Evolutionary conservation across 2,113 vertebrate genomes (phyloP), one percentile per base, ranked within the genome.

Genomic region (Prochilodus magdalenae): DNA sequence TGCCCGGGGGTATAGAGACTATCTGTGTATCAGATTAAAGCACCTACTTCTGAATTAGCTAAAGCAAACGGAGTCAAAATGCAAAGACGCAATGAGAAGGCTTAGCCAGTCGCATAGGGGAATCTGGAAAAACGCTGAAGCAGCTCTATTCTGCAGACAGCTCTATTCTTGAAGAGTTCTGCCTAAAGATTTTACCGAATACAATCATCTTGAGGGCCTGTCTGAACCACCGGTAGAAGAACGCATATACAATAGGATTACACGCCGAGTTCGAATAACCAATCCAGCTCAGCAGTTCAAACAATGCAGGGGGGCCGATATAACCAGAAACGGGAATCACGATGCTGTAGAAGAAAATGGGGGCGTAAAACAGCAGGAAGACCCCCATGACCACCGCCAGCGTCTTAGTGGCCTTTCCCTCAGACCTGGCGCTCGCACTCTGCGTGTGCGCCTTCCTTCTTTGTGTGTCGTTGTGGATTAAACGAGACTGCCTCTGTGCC

Each of bases 211-310:
- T 95, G 77, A 96, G 69, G 22, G 95, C 95, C 76, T 63, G 93
- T 79, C 92, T 93, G 88, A 96, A 96, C 94, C 94, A 95, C 6
- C 81, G 86, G 75, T 95, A 95, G 89, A 95, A 95, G 89, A 95
- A 95, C 4, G 94, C 93, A 71, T 96, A 96, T 82, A 96, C 85
- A 77, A 96, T 84, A 75, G 95, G 95, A 66, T 96, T 96, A 59
- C 95, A 91, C 1, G 91, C 90, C 59, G 95, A 96, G 84, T 96
- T 96, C 83, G 96, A 89, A 70, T 96, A 96, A 53, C 94, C 95
- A 85, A 94, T 92, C 95, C 95, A 96, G 84, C 92, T 86, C 70
- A 95, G 81, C 51, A 83, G 85, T 81, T 96, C 94, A 51, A 89
- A 90, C 82, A 94, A 65, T 70, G 90, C 2, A n/a, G 90, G 85